phyloP scores from a whole-genome alignment of 1,140 invertebrate genomes.

The Patella vulgata region DNA sequence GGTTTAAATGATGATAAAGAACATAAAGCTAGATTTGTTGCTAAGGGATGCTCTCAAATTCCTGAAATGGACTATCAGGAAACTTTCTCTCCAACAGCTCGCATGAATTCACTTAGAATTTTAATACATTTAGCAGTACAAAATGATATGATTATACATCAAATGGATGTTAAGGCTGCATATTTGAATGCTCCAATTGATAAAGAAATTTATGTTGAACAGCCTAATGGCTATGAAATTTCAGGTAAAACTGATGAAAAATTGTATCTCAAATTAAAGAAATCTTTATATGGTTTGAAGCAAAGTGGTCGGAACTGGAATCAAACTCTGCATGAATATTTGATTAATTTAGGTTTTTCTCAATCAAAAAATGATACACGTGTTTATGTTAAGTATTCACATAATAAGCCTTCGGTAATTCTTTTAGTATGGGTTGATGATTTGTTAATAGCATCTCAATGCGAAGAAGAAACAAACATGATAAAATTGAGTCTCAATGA shows the following conservation, averaged over 20 bases:
- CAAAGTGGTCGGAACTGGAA: slow-evolving; percentile 38
- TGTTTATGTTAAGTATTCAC: slow-evolving; percentile 23
- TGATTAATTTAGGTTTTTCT: slow-evolving; percentile 62
- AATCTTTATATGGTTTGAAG: slow-evolving; percentile 43
- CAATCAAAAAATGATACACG: slow-evolving; percentile 33
- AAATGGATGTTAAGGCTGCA: slow-evolving; percentile 44
- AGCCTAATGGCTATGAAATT: slow-evolving; percentile 25
- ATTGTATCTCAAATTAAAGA: slow-evolving; percentile 34
- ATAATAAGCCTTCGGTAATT: slow-evolving; percentile 23
- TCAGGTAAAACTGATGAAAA: slow-evolving; percentile 10
- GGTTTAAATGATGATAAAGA: slow-evolving; percentile 8
- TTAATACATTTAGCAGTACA: slow-evolving; percentile 36
- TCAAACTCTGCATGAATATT: slow-evolving; percentile 47
- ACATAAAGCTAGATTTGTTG: slow-evolving; percentile 65
- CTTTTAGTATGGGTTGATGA: slow-evolving; percentile 40
- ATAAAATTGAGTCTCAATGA: slow-evolving; percentile 11
- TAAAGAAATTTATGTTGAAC: slow-evolving; percentile 37
- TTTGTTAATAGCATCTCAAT: slow-evolving; percentile 20
- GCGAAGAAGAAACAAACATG: not conserved
- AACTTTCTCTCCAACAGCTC: slow-evolving; percentile 40
- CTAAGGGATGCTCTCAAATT: slow-evolving; percentile 57
- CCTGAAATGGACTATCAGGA: slow-evolving; percentile 42
- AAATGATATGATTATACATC: slow-evolving; percentile 26
- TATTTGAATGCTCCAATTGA: slow-evolving; percentile 39
- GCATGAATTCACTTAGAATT: slow-evolving; percentile 39